Percentiles rank a stretch among this genome's conserved stretches.
phyloP scores from a whole-genome alignment of 2,113 vertebrate species.

The Salvelinus namaycush region DNA sequence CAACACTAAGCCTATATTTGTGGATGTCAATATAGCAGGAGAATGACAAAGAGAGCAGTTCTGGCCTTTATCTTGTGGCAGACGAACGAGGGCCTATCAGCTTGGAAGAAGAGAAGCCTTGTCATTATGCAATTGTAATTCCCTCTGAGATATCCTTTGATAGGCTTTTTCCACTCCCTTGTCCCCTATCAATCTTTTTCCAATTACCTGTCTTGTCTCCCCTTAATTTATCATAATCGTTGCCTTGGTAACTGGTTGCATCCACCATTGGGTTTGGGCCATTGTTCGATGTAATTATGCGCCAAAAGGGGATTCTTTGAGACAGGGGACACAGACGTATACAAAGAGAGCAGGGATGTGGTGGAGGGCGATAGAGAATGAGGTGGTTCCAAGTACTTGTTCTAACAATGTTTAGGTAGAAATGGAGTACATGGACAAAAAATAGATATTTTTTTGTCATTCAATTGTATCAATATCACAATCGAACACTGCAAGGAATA shows the following conservation, averaged over 20 bases:
- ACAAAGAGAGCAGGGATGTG: no score
- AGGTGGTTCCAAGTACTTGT: no score
- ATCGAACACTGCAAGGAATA: no score
- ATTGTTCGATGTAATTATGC: slow-evolving; percentile 72
- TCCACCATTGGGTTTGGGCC: slow-evolving; percentile 69
- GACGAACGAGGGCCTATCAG: slow-evolving; percentile 52
- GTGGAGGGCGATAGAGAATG: no score
- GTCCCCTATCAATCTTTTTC: slow-evolving; percentile 81
- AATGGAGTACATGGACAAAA: no score
- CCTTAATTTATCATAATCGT: slow-evolving; percentile 81
- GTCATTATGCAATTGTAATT: slow-evolving; percentile 74
- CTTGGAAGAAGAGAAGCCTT: slow-evolving; percentile 62
- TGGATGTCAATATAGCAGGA: no score
- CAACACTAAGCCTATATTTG: no score
- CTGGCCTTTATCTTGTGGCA: no score
- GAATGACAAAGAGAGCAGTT: neutral
- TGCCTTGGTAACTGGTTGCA: slow-evolving; percentile 76
- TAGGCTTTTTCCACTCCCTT: slow-evolving; percentile 44
- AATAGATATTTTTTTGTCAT: no score
- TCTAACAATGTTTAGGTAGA: no score
- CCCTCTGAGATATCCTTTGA: slow-evolving; percentile 70
- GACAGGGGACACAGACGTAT: slow-evolving; percentile 11
- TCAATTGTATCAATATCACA: no score
- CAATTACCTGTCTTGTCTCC: slow-evolving; percentile 80
- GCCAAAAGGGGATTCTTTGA: slow-evolving; percentile 44